These are phyloP conservation scores for Aphelinus atriplicis DNA, from an alignment of 1,140 invertebrate genomes.

Conservation along the genomic window DNA sequence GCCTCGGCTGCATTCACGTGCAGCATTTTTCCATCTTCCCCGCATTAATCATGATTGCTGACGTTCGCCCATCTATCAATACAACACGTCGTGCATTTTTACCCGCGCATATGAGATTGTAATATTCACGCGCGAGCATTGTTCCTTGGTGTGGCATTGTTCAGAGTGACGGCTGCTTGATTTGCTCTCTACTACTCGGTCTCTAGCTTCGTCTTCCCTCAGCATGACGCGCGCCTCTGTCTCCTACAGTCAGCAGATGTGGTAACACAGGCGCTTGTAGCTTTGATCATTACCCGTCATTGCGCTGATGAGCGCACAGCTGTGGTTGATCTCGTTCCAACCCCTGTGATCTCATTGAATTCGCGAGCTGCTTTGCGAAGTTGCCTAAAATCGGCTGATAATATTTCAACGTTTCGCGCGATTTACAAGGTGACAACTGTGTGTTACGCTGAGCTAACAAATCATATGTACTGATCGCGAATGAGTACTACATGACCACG, in stretches of 20 bases:
- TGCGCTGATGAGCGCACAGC: background rate
- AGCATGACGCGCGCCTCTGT: background rate
- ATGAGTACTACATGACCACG: too few relatives aligned
- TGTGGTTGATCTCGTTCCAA: background rate
- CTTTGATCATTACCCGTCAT: slow-evolving; percentile 5
- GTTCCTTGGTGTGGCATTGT: slow-evolving; percentile 10
- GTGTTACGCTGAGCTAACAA: too few relatives aligned
- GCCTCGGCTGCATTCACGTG: too few relatives aligned
- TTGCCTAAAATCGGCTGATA: background rate
- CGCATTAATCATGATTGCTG: too few relatives aligned
- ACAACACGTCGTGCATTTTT: too few relatives aligned
- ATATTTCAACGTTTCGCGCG: too few relatives aligned
- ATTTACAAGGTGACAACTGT: too few relatives aligned
- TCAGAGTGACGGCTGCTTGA: background rate
- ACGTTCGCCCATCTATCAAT: too few relatives aligned
- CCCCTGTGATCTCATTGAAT: slow-evolving; percentile 17
- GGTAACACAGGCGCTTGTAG: background rate
- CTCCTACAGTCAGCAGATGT: background rate
- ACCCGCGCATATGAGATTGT: too few relatives aligned
- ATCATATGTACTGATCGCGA: too few relatives aligned
- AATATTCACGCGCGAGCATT: background rate
- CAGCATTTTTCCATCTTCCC: too few relatives aligned
- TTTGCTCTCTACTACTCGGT: too few relatives aligned
- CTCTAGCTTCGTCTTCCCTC: background rate
- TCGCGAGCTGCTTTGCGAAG: background rate